Evolutionary conservation across 2,888 invertebrate species (phyloP), one percentile per base, ranked within the genome.

Genomic region (Pomacea canaliculata): DNA sequence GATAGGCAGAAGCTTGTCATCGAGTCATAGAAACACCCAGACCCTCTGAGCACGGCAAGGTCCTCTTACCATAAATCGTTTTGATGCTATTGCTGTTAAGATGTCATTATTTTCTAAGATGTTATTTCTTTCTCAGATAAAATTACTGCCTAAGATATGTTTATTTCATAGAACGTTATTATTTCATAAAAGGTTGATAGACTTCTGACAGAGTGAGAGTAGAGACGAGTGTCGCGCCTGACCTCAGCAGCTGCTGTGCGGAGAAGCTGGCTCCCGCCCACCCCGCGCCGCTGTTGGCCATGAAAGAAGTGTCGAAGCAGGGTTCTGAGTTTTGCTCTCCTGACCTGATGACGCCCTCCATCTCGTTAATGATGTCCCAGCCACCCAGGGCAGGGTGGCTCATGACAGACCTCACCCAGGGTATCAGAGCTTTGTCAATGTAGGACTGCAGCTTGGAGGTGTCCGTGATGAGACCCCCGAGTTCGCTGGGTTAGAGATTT

Each of bases 321-420:
- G 80, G 82, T 60, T 88, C 82, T 12, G 56, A 69, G 78, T 79
- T 81, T 10, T 76, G 66, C 37, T 76, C 66, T 5, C 81, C 82
- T 0, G 83, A 76, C 9, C 73, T 83, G 10, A 87, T 69, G 74
- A 83, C 82, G 10, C 87, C 87, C 70, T 88, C 87, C 18, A 85
- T 83, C 76, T 88, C 88, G 71, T 88, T 88, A 62, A 87, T 83
- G 67, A 88, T 83, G 62, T 88, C 88, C 86, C 87, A 88, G 10
- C 84, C 86, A 1, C 87, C 88, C 1, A 88, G 82, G n/a, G 85
- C 85, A 4, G 83, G 85, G 37, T 80, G 77, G 70, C 79, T 78
- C 76, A 84, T 86, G 62, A 87, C 79, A 0, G 82, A 83, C 12
- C 23, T 78, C 10, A 87, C 87, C 83, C 85, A 83, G 18, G 87